These are phyloP conservation scores for Microcebus jonahi DNA, from an alignment of 2,113 vertebrate species.

Conservation along the genomic window DNA sequence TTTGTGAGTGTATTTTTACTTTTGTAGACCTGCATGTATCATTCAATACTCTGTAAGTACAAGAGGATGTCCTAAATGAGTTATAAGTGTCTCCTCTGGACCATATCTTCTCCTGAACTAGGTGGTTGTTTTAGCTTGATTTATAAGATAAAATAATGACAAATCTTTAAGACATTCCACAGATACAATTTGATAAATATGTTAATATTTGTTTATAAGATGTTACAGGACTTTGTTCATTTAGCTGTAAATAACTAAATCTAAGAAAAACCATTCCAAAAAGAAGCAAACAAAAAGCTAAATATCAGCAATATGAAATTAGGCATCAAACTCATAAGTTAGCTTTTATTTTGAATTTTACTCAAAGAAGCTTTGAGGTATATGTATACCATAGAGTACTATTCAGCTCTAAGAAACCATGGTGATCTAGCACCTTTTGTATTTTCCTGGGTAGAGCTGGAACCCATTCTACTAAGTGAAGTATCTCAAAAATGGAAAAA, in stretches of 20 bases:
- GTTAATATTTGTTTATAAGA: slow-evolving; percentile 15
- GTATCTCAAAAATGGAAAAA: too few relatives aligned
- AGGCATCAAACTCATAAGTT: not conserved
- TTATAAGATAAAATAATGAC: slow-evolving; percentile 44
- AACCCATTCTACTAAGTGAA: too few relatives aligned
- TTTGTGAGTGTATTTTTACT: not conserved
- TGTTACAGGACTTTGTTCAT: not conserved
- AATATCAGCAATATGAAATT: not conserved
- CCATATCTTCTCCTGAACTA: not conserved
- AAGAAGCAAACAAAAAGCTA: not conserved
- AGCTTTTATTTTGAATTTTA: slow-evolving; percentile 34
- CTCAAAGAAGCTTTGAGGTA: not conserved
- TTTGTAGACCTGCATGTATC: not conserved
- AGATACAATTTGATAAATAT: slow-evolving; percentile 51
- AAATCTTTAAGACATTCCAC: slow-evolving; percentile 13
- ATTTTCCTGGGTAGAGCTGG: too few relatives aligned
- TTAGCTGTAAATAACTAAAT: slow-evolving; percentile 41
- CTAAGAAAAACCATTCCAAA: slow-evolving; percentile 16
- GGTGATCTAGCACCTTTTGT: too few relatives aligned
- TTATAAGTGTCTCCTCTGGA: not conserved
- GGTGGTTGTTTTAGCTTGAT: not conserved
- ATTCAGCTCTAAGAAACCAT: too few relatives aligned
- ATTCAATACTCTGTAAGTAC: not conserved
- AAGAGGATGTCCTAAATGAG: not conserved
- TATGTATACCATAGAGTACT: too few relatives aligned